phyloP scores from a whole-genome alignment of 2,888 invertebrate species.

The Nephrotoma guestfalica region DNA sequence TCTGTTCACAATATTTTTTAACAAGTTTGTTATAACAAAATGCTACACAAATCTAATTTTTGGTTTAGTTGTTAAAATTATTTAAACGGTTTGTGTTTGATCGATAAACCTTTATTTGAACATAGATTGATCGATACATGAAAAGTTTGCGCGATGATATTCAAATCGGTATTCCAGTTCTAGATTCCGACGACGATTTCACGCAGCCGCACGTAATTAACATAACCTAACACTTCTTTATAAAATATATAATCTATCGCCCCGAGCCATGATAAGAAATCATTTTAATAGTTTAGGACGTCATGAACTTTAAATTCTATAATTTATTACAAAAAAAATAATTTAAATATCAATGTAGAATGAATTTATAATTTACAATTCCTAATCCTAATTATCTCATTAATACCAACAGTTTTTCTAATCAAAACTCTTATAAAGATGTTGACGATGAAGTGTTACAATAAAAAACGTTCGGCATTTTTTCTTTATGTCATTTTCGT shows the following conservation, averaged over 20 bases:
- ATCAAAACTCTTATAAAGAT: background rate
- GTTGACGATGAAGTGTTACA: background rate
- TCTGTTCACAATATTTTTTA: background rate
- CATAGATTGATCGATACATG: background rate
- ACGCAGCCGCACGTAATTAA: background rate
- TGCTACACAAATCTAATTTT: background rate
- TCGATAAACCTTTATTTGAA: background rate
- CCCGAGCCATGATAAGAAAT: background rate
- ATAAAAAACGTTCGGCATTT: background rate
- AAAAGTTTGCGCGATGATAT: background rate
- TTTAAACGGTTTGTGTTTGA: background rate
- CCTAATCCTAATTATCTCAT: background rate
- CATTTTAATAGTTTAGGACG: background rate
- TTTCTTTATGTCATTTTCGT: background rate
- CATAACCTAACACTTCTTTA: background rate
- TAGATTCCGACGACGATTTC: too few species aligned
- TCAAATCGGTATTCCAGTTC: too few species aligned
- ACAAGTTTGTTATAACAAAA: background rate
- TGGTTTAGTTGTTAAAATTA: background rate
- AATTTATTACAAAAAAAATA: background rate
- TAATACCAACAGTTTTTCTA: background rate
- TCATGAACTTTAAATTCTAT: background rate
- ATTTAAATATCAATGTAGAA: background rate
- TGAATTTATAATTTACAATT: background rate
- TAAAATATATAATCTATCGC: background rate